Evolutionary conservation across 2,888 invertebrate genomes (phyloP).

Genomic region (Nasonovia ribisnigri): DNA sequence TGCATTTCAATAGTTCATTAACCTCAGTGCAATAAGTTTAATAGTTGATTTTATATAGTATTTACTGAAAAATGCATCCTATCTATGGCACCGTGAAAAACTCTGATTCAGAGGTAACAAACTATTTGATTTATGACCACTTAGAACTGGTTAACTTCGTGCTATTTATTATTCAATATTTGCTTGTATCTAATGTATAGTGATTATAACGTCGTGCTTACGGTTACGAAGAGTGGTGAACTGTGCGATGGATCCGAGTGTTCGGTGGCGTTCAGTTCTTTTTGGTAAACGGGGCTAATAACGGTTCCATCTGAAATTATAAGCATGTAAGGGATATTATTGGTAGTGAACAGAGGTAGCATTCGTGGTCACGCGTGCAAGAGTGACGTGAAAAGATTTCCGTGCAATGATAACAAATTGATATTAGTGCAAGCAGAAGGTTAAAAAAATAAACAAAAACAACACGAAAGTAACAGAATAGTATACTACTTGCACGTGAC

Average conservation of each 20-base stretch:
- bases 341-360: not conserved
- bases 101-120: not conserved
- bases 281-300: constrained; percentile 63
- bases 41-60: not conserved
- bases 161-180: not conserved
- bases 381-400: not conserved
- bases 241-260: constrained; percentile 49
- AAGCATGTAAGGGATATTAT: not conserved
- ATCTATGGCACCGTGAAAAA: not conserved
- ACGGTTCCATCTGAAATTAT: constrained; percentile 51
- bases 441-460: constrained; percentile 13
- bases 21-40: not conserved
- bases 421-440: constrained; percentile 20
- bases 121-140: not conserved
- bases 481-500: constrained; percentile 30
- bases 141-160: not conserved
- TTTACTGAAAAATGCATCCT: not conserved
- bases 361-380: not conserved
- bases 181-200: not conserved
- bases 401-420: not conserved
- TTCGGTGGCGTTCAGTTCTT: constrained; percentile 49
- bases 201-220: not conserved
- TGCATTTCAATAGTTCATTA: too few relatives aligned
- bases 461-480: not conserved
- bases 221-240: constrained; percentile 52